phyloP scores from a whole-genome alignment of 2,113 vertebrate genomes.

The Varanus komodoensis region DNA sequence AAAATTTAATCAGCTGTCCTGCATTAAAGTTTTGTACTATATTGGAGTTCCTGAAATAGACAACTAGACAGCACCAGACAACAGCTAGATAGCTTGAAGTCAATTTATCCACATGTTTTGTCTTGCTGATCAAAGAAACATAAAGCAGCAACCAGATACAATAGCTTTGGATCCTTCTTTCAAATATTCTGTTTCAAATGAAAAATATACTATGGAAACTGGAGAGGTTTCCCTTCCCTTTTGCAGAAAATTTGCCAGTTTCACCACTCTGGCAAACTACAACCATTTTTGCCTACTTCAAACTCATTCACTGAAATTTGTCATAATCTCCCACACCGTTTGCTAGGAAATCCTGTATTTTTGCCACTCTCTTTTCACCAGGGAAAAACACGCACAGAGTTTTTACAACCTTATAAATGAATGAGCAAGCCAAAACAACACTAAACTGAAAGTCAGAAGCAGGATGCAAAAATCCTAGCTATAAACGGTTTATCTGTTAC shows the following conservation, averaged over 20 bases:
- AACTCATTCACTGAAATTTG: neutral
- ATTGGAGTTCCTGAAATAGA: neutral
- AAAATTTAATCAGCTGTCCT: neutral
- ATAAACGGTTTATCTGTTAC: neutral
- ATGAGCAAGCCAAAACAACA: neutral
- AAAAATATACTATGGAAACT: neutral
- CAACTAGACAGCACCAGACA: neutral
- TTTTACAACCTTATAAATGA: neutral
- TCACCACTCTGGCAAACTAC: neutral
- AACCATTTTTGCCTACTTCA: neutral
- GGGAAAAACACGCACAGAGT: no score
- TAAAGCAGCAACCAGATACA: neutral
- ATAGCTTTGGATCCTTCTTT: neutral
- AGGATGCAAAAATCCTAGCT: constrained; percentile 9
- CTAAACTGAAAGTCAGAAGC: constrained; percentile 4
- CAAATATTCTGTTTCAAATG: neutral
- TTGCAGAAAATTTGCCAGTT: neutral
- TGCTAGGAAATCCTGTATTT: neutral
- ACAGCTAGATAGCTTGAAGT: neutral
- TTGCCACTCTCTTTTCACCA: neutral
- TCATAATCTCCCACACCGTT: neutral
- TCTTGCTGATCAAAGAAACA: neutral
- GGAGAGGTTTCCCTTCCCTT: neutral
- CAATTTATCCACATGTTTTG: neutral
- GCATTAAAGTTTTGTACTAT: neutral